A percentile compares a stretch with the other conserved stretches of the same genome.
Conservation (phyloP, 2,888 invertebrate species). For the Cosmorhoe ocellata region DNA sequence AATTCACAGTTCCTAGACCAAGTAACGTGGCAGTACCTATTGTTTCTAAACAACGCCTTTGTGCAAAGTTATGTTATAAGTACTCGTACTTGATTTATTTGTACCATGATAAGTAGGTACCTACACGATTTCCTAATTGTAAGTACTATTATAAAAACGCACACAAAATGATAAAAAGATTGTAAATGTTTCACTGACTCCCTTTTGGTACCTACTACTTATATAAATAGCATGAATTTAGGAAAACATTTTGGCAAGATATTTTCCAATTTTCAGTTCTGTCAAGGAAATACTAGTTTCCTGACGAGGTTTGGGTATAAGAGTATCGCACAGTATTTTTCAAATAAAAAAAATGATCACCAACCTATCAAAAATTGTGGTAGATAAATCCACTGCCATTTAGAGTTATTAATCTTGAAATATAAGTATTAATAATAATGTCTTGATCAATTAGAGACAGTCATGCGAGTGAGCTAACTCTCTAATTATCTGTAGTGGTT, state of each 20-base stretch:
- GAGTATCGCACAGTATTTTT: too few species aligned
- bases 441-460: slow-evolving; percentile 66
- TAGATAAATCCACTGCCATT: background rate
- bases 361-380: background rate
- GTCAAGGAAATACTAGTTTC: too few species aligned
- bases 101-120: slow-evolving; percentile 35
- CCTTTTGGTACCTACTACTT: too few species aligned
- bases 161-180: too few species aligned
- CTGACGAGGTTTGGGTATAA: background rate
- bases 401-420: slow-evolving; percentile 1
- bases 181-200: too few species aligned
- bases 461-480: slow-evolving; percentile 60
- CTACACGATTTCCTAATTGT: slow-evolving; percentile 3
- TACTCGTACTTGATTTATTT: slow-evolving; percentile 53
- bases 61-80: slow-evolving; percentile 50
- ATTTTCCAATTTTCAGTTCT: too few species aligned
- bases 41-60: slow-evolving; percentile 79
- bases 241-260: too few species aligned
- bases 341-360: too few species aligned
- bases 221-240: too few species aligned
- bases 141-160: too few species aligned
- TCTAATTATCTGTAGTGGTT: slow-evolving; percentile 71
- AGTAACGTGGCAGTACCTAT: slow-evolving; percentile 56
- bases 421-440: slow-evolving; percentile 49
- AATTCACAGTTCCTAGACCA: slow-evolving; percentile 45